phyloP scores from a whole-genome alignment of 1,140 invertebrate species.

The Chymomyza costata region DNA sequence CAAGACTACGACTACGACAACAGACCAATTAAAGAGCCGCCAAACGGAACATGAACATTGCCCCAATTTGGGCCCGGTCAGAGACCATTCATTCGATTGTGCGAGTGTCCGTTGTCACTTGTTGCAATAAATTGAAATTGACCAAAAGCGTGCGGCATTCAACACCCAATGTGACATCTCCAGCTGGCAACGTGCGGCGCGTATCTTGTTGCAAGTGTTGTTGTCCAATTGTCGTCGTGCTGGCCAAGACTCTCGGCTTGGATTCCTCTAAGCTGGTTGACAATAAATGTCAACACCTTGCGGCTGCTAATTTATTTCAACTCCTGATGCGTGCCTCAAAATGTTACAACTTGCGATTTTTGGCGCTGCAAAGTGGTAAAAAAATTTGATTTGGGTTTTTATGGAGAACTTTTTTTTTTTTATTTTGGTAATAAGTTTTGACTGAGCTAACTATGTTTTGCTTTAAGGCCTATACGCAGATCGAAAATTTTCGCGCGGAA shows the following conservation, averaged over 20 bases:
- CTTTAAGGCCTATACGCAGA: too few relatives aligned
- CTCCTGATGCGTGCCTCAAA: conserved; percentile 32
- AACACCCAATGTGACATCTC: conserved; percentile 32
- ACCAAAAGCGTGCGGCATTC: conserved; percentile 48
- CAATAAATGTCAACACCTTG: conserved; percentile 52
- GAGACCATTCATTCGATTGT: conserved; percentile 20
- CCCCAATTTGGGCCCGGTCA: too few relatives aligned
- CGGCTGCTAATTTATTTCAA: conserved; percentile 42
- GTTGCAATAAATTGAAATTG: conserved; percentile 53
- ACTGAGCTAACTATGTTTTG: too few relatives aligned
- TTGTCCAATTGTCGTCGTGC: not conserved
- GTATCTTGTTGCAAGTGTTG: conserved; percentile 44
- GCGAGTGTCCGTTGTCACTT: conserved; percentile 41
- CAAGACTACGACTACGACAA: conserved; percentile 2
- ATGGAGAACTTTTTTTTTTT: too few relatives aligned
- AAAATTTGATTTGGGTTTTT: too few relatives aligned
- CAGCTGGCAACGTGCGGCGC: conserved; percentile 39
- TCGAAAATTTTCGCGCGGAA: too few relatives aligned
- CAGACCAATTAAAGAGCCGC: conserved; percentile 37
- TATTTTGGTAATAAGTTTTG: too few relatives aligned
- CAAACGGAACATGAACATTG: too few relatives aligned
- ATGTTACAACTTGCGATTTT: too few relatives aligned
- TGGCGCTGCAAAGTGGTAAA: too few relatives aligned
- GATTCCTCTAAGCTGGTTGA: conserved; percentile 14
- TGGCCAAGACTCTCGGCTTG: too few relatives aligned